Conservation (phyloP, 2,113 vertebrate species). For the Solenodon paradoxus region DNA sequence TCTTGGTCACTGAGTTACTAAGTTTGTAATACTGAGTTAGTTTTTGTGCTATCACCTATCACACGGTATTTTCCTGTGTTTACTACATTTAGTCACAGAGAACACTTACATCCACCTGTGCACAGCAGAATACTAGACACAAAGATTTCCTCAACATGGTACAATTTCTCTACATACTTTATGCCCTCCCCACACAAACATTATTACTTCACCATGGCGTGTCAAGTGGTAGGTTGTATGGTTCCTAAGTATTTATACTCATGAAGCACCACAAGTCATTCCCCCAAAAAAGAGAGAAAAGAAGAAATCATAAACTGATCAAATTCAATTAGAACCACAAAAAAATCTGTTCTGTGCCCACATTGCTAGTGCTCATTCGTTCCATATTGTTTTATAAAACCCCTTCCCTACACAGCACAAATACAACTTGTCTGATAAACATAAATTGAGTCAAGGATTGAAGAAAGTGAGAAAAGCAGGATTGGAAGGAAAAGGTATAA, state of each 20-base stretch:
- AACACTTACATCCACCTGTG: background rate
- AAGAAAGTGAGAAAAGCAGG: background rate
- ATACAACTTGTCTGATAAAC: background rate
- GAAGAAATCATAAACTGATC: background rate
- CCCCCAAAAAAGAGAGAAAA: background rate
- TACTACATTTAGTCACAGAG: background rate
- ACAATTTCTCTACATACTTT: background rate
- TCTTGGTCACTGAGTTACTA: background rate
- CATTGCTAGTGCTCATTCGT: background rate
- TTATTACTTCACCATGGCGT: background rate
- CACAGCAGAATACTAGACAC: background rate
- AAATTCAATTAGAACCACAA: background rate
- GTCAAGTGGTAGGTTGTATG: background rate
- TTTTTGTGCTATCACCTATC: background rate
- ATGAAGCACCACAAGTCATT: background rate
- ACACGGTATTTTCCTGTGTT: background rate
- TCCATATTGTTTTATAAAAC: background rate
- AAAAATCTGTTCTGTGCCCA: background rate
- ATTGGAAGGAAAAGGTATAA: background rate
- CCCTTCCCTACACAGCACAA: background rate
- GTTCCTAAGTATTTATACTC: background rate
- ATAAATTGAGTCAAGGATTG: background rate
- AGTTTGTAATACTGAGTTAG: no score
- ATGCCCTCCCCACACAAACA: no score
- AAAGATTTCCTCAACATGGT: background rate